phyloP scores from a whole-genome alignment of 1,140 invertebrate species.

The Tenebrio molitor region DNA sequence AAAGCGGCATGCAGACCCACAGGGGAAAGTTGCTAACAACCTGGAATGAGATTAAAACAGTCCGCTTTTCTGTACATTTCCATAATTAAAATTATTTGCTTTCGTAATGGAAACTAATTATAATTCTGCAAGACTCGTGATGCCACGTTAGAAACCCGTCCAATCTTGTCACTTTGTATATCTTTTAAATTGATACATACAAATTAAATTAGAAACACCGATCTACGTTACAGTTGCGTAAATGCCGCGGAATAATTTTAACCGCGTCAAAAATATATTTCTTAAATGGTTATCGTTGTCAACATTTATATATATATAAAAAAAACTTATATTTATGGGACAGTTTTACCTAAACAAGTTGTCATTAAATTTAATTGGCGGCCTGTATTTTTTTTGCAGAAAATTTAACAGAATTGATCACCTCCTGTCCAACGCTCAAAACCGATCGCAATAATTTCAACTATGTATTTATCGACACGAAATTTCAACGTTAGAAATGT shows the following conservation, averaged over 20 bases:
- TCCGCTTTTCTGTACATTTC: neutral
- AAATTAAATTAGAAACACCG: slow-evolving; percentile 6
- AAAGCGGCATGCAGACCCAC: no score
- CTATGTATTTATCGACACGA: no score
- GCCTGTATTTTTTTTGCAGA: neutral
- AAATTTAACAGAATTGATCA: slow-evolving; percentile 3
- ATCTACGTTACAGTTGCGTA: slow-evolving; percentile 20
- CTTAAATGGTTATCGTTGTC: slow-evolving; percentile 4
- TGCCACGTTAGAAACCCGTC: neutral
- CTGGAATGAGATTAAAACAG: slow-evolving; percentile 10
- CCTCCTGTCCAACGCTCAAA: neutral
- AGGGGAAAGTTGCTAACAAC: slow-evolving; percentile 3
- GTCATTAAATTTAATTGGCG: slow-evolving; percentile 28
- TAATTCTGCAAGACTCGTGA: neutral
- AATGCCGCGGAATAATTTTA: slow-evolving; percentile 13
- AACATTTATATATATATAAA: neutral
- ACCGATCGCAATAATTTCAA: slow-evolving; percentile 15
- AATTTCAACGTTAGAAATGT: no score
- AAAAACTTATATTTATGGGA: neutral
- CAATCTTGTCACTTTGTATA: slow-evolving; percentile 12
- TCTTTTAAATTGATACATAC: neutral
- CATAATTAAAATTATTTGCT: slow-evolving; percentile 7
- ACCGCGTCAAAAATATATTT: neutral
- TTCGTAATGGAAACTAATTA: slow-evolving; percentile 10
- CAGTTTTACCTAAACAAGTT: neutral